Percentiles rank a stretch among this genome's conserved stretches.
Evolutionary conservation across 2,797 vertebrate species (phyloP).

Genomic region (Acanthopagrus latus): DNA sequence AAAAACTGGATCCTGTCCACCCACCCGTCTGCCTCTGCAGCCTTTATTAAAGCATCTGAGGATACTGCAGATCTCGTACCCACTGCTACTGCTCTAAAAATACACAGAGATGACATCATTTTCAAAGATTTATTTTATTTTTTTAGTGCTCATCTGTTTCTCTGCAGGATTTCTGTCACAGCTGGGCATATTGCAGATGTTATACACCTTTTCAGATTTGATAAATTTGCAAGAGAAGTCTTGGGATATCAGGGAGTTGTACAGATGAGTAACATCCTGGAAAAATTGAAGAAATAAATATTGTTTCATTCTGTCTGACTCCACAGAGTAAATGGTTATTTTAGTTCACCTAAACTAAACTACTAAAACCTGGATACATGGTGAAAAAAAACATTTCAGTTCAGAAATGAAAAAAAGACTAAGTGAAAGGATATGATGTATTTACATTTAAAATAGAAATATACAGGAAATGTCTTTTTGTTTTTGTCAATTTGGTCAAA

Average conservation of each 20-base stretch:
- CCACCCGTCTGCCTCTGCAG: conserved; percentile 48
- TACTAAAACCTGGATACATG: too few relatives aligned
- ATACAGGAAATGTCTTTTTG: too few relatives aligned
- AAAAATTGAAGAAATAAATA: background rate
- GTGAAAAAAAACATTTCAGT: too few relatives aligned
- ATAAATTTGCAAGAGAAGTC: background rate
- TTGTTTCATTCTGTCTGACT: background rate
- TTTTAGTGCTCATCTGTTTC: background rate
- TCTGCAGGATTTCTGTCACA: background rate
- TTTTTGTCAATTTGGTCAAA: too few relatives aligned
- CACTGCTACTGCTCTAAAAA: conserved; percentile 25
- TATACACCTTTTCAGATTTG: background rate
- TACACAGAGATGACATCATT: background rate
- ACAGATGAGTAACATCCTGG: background rate
- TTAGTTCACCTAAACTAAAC: too few relatives aligned
- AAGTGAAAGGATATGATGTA: too few relatives aligned
- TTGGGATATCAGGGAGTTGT: background rate
- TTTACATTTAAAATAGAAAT: too few relatives aligned
- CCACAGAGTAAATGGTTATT: too few relatives aligned
- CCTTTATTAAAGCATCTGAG: conserved; percentile 17
- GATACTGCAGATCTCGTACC: conserved; percentile 19
- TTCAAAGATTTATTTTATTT: conserved; percentile 1
- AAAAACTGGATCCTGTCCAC: conserved; percentile 33
- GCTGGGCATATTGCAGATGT: background rate
- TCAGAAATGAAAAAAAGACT: too few relatives aligned